Evolutionary conservation across 1,140 invertebrate species (phyloP), one percentile per base, ranked within the genome.

Genomic region (Drosophila sp.): DNA sequence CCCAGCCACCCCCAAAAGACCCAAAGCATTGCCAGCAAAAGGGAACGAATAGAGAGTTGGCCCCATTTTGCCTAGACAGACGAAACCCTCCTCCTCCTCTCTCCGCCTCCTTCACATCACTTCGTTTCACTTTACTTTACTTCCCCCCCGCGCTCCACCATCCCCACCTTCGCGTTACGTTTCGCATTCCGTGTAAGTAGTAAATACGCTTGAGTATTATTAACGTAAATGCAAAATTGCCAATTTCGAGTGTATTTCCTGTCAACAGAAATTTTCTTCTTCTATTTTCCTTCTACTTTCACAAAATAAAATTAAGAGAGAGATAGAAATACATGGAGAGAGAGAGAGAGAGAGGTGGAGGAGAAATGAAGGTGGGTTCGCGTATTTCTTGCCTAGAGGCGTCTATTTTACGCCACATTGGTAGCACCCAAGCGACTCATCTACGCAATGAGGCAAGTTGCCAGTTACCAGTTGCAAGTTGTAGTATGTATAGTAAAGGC

Each of bases 191-290:
- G 68, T 68, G 84, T 87, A 89, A 89, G 80, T 87, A 91, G 85
- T 86, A 83, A 86, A 86, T 91, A 91, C 90, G 80, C 90, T 89
- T 57, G 90, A 91, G 90, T 91, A 91, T 91, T 91, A 91, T 91
- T 91, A 91, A 91, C 90, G 90, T 91, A 91, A 91, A 91, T 91
- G 87, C 87, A 91, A 91, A 91, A 91, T 91, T 91, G 90, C 90
- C 90, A 91, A 91, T 91, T 91, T 91, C 89, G 85, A 90, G 90
- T 91, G 89, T 91, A 91, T 91, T 91, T 91, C 90, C 90, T 90
- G 90, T 91, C 90, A 91, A 91, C 90, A 91, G 81, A 87, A 91
- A 90, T 91, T 79, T 87, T 67, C 76, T 72, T 75, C 74, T 63
- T 69, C 58, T 60, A 60, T 50, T 66, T 68, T 72, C 33, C 60